Evolutionary conservation across 2,888 invertebrate genomes (phyloP), one percentile per base, ranked within the genome.

Genomic region (Elmis aenea): DNA sequence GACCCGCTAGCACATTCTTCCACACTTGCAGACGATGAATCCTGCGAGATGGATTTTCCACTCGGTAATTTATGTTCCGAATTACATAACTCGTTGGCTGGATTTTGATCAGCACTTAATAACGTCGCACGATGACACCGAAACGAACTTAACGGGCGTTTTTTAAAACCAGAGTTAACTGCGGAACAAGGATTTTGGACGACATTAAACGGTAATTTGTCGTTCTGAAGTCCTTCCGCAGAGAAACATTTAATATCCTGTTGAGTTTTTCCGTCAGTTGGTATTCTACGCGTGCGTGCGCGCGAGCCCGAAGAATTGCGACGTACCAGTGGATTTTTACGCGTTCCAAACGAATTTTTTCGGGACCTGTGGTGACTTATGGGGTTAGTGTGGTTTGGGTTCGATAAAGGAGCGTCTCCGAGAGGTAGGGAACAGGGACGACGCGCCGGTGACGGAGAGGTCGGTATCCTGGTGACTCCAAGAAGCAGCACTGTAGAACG

Each of bases 401-500:
- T 9, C 11, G 6, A 26, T 29, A 29, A 23, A n/a, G 26, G 34
- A 27, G 30, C 48, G 28, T 46, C 38, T 40, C 45, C 49, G 18
- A 60, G 51, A 38, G 64, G 62, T 18, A 64, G 53, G 39, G 64
- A 59, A 29, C 55, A 59, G 57, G 64, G 46, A 33, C 55, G 61
- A 40, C 64, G 63, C 20, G 60, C 53, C 33, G 60, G 58, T 41
- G 58, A 41, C 41, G 67, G 67, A 24, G 69, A 66, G 20, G 68
- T 62, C 43, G 67, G 64, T 46, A 67, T 74, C 60, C 76, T 77
- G 62, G 74, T 77, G 42, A 78, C 77, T 42, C 77, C 77, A 58
- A 79, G 62, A 30, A 79, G 73, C 40, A 78, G 70, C 29, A 79
- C 78, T 31, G 77, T 73, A 47, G 76, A 73, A 57, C 72, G 73